Evolutionary conservation across 2,888 invertebrate genomes (phyloP).

Genomic region (Aricia artaxerxes): DNA sequence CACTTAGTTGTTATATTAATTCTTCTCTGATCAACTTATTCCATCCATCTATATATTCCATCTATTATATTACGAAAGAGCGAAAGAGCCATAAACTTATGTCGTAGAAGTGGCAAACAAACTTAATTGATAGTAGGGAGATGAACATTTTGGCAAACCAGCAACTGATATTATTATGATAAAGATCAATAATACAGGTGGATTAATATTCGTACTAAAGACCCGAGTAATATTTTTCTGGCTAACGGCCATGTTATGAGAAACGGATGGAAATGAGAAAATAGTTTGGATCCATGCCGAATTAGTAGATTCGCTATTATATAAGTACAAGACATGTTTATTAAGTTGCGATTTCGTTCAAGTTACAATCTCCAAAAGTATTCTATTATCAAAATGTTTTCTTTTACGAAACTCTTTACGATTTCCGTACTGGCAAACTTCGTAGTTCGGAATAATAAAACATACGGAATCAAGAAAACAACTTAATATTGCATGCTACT

Average conservation of each 20-base stretch:
- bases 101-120: not conserved
- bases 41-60: not conserved
- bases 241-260: slow-evolving; percentile 60
- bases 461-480: not conserved
- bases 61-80: not conserved
- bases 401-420: not conserved
- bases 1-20: not conserved
- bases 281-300: slow-evolving; percentile 62
- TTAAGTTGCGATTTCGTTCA: not conserved
- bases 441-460: not conserved
- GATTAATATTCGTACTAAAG: slow-evolving; percentile 26
- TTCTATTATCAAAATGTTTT: not conserved
- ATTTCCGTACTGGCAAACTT: slow-evolving; percentile 6
- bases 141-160: slow-evolving; percentile 14
- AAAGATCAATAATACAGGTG: slow-evolving; percentile 25
- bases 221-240: slow-evolving; percentile 50
- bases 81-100: not conserved
- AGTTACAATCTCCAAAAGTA: not conserved
- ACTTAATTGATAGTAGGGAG: not conserved
- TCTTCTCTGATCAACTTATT: not conserved
- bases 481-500: not conserved
- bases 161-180: slow-evolving; percentile 4
- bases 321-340: slow-evolving; percentile 40
- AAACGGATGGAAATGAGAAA: slow-evolving; percentile 49
- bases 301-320: slow-evolving; percentile 48